These are phyloP conservation scores for Hemibagrus guttatus DNA, from an alignment of 2,797 vertebrate species.

Conservation along the genomic window DNA sequence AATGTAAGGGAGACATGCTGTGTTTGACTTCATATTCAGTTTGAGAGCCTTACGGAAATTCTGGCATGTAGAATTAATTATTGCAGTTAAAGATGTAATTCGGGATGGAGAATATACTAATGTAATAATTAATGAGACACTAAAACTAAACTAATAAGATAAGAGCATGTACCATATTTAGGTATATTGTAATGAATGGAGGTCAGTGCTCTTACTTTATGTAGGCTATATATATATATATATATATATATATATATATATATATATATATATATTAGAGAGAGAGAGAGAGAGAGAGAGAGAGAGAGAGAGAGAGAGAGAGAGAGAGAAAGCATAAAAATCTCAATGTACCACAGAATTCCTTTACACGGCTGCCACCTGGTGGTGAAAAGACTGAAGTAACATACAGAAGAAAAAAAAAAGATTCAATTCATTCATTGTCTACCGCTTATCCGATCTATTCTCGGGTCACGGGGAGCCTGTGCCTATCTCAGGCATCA, in stretches of 20 bases:
- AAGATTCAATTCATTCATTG: too few species aligned
- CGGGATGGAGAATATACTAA: background rate
- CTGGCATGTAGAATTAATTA: background rate
- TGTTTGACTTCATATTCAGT: background rate
- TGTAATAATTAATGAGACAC: background rate
- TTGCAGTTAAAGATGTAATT: background rate
- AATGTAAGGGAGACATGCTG: background rate
- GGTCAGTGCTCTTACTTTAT: background rate
- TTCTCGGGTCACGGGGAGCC: too few species aligned
- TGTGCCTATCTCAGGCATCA: too few species aligned
- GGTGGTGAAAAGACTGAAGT: constrained; percentile 7
- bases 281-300: too few species aligned
- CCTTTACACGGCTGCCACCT: constrained; percentile 26
- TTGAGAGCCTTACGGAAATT: background rate
- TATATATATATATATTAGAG: too few species aligned
- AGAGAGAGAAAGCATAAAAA: constrained; percentile 52
- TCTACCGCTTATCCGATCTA: too few species aligned
- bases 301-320: too few species aligned
- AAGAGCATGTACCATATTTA: background rate
- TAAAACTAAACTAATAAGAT: background rate
- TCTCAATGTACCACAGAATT: constrained; percentile 42
- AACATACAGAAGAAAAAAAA: too few species aligned
- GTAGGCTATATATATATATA: background rate
- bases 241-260: too few species aligned
- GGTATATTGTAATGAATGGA: background rate